A percentile compares a stretch with the other conserved stretches of the same genome.
Evolutionary conservation across 2,888 invertebrate genomes (phyloP).

Genomic region (Sepiola atlantica): DNA sequence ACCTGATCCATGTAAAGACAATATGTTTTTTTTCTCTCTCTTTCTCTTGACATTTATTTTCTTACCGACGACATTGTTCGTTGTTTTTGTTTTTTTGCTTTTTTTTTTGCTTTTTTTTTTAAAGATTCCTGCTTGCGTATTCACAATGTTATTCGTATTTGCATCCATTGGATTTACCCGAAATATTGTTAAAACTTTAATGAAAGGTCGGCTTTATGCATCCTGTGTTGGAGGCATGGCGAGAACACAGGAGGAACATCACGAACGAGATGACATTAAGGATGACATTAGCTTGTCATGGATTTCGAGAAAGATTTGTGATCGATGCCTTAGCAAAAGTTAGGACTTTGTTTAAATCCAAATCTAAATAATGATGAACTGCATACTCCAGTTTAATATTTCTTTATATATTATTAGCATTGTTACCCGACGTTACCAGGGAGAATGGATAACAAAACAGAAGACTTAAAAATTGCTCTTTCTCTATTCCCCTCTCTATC

Average conservation of each 20-base stretch:
- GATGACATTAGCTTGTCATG: not conserved
- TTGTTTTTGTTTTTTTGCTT: no score
- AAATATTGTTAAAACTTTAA: not conserved
- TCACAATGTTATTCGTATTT: not conserved
- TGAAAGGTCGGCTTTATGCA: not conserved
- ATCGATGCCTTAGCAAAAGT: no score
- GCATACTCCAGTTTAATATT: no score
- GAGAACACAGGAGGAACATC: not conserved
- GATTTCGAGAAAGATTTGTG: not conserved
- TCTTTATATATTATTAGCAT: no score
- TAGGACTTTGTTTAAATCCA: not conserved
- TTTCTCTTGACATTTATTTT: not conserved
- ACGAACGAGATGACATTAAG: not conserved
- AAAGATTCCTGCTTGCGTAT: not conserved
- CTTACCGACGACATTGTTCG: not conserved
- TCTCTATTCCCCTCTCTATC: no score
- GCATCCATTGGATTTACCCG: not conserved
- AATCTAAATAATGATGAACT: not conserved
- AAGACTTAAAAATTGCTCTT: no score
- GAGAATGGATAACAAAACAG: no score
- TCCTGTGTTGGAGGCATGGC: not conserved
- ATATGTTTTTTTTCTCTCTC: not conserved
- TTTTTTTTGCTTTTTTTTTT: no score
- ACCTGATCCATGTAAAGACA: no score
- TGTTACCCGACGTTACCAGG: no score